Conservation (phyloP, 2,797 vertebrate species). For the Gallinago solitaria region DNA sequence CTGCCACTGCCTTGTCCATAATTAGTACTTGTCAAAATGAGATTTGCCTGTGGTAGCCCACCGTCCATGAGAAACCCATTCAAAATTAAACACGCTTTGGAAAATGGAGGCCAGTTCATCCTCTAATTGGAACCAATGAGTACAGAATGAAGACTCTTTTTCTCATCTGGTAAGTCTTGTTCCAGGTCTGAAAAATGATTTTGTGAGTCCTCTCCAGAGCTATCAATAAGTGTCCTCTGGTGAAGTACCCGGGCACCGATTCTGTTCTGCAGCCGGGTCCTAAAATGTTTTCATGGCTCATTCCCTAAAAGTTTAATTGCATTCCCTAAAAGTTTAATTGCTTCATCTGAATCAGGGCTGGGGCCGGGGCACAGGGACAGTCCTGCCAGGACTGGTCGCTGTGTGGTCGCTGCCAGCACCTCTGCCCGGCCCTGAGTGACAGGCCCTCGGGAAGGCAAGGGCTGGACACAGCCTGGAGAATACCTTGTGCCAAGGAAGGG, state of each 20-base stretch:
- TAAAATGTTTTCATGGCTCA: background rate
- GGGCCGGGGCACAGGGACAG: background rate
- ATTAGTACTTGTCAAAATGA: slow-evolving; percentile 60
- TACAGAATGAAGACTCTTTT: background rate
- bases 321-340: background rate
- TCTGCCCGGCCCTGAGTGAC: rapidly evolving
- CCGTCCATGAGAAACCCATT: slow-evolving; percentile 32
- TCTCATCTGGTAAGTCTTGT: background rate
- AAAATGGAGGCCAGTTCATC: slow-evolving; percentile 25
- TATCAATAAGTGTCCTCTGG: background rate
- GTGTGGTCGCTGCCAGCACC: rapidly evolving
- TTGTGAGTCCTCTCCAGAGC: background rate
- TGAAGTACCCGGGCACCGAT: background rate
- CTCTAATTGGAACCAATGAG: slow-evolving; percentile 33
- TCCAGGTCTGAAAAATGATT: background rate
- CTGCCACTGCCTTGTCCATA: slow-evolving; percentile 36
- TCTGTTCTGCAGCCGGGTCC: background rate
- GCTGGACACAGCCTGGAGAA: background rate
- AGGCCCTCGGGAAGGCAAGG: rapidly evolving
- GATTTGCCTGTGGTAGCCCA: slow-evolving; percentile 43
- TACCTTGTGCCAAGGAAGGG: background rate
- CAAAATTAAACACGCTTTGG: slow-evolving; percentile 26
- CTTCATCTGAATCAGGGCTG: background rate
- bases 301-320: background rate
- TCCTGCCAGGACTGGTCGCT: too few relatives aligned